A percentile compares a stretch with the other conserved stretches of the same genome.
Conservation (phyloP, 2,888 invertebrate genomes). For the Nomada ruficornis region DNA sequence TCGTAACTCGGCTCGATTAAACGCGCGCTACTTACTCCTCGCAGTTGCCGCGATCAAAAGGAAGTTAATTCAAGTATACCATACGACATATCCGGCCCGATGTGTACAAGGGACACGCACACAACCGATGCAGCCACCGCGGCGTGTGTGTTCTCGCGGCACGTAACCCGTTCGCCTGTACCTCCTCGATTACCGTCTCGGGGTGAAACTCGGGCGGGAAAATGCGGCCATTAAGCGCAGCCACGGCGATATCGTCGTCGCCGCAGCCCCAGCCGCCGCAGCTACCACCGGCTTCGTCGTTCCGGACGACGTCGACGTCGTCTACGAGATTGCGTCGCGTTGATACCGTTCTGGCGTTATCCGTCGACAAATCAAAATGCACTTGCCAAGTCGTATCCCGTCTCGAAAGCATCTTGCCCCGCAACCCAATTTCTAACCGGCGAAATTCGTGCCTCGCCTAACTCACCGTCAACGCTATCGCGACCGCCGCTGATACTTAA, state of each 20-base stretch:
- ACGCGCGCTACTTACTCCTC: conserved; percentile 12
- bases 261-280: not conserved
- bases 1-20: conserved; percentile 13
- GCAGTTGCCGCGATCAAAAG: conserved; percentile 50
- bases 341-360: conserved; percentile 60
- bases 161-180: conserved; percentile 23
- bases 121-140: not conserved
- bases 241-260: conserved; percentile 50
- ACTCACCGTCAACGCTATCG: not conserved
- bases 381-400: conserved; percentile 74
- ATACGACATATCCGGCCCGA: conserved; percentile 30
- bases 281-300: conserved; percentile 34
- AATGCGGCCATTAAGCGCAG: conserved; percentile 59
- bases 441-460: conserved; percentile 18
- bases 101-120: conserved; percentile 7
- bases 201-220: conserved; percentile 42
- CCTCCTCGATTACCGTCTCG: conserved; percentile 45
- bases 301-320: conserved; percentile 32
- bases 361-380: conserved; percentile 70
- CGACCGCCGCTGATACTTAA: not conserved
- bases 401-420: conserved; percentile 13
- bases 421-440: conserved; percentile 38
- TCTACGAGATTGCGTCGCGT: conserved; percentile 49
- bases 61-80: conserved; percentile 60
- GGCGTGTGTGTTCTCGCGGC: conserved; percentile 5